phyloP scores from a whole-genome alignment of 2,797 vertebrate species.

The Xenopus petersii region DNA sequence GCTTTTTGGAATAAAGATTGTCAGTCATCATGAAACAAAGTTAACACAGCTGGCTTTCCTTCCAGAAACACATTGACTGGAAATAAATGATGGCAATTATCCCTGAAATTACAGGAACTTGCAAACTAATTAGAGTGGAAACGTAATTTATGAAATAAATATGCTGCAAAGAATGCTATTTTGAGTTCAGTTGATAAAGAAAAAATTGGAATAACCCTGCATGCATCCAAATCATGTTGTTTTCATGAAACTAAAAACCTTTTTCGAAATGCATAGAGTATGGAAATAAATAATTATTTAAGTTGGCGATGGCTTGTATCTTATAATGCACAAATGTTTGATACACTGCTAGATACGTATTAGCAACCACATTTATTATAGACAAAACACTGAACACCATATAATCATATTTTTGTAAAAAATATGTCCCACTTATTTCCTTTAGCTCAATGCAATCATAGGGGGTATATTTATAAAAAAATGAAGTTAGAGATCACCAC shows the following conservation, averaged over 20 bases:
- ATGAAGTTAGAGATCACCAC: too few species aligned
- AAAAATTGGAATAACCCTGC: conserved; percentile 4
- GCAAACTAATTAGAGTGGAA: conserved; percentile 68
- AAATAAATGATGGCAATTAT: conserved; percentile 63
- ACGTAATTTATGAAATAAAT: conserved; percentile 65
- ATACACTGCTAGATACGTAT: too few species aligned
- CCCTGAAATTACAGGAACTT: conserved; percentile 67
- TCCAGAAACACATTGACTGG: conserved; percentile 50
- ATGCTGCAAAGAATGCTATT: conserved; percentile 49
- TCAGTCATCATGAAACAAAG: conserved; percentile 52
- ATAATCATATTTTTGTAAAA: too few species aligned
- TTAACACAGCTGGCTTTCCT: conserved; percentile 52
- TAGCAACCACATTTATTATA: too few species aligned
- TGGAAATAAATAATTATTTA: background rate
- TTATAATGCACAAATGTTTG: too few species aligned
- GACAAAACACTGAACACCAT: too few species aligned
- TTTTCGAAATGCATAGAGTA: background rate
- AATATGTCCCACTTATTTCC: too few species aligned
- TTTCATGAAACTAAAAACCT: background rate
- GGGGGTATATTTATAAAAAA: too few species aligned
- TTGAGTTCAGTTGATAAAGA: background rate
- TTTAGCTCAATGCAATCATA: too few species aligned
- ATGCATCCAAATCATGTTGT: background rate
- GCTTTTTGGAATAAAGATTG: conserved; percentile 52
- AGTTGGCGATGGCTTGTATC: too few species aligned